Base-by-base conservation (phyloP, 2,888 invertebrate genomes). In the Kryphioiulus occultus region DNA sequence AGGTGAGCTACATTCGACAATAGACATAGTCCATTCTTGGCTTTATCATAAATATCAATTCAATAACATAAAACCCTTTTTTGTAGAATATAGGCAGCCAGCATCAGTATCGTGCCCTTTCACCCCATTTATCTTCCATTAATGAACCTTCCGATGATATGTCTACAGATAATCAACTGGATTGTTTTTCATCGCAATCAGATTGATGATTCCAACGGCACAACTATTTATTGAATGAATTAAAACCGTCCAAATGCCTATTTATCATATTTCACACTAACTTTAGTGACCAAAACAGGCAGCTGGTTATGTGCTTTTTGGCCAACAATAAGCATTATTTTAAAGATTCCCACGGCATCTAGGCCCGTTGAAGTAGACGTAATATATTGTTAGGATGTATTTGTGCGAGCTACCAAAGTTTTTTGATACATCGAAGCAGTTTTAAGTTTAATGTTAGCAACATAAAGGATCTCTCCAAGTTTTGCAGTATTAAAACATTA, bases 81-180 rank as follows among this genome's bases (percentile, higher is more conserved):
- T 47, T 47, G 17, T 10, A 47, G 47, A 47, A 47, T 17, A 17
- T 47, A 17, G 47, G 47, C 47, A 47, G 17, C 47, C 12, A 47
- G 12, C 47, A 47, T 3, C 47, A 47, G n/a, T 26, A 82, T 82
- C 26, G 19, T 12, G 15, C 82, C 1, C 32, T 82, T 10, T 82
- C 82, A 32, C 82, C 82, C 82, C 32, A 30, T 32, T n/a, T 82
- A 32, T 82, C 82, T 82, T 82, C 82, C 82, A 82, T 82, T 19
- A 12, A 32, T 82, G 82, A 82, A 82, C 82, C 82, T 26, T 82
- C 82, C 17, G 32, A 47, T 47, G 47, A 17, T 17, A 47, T 47
- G 15, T 47, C 47, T 47, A 47, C 47, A 10, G 47, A 47, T 47
- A 47, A 47, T 47, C 47, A 47, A 47, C 10, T 47, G 4, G 47